Base-by-base conservation (phyloP, 1,140 invertebrate species). In the Drosophila persimilis region DNA sequence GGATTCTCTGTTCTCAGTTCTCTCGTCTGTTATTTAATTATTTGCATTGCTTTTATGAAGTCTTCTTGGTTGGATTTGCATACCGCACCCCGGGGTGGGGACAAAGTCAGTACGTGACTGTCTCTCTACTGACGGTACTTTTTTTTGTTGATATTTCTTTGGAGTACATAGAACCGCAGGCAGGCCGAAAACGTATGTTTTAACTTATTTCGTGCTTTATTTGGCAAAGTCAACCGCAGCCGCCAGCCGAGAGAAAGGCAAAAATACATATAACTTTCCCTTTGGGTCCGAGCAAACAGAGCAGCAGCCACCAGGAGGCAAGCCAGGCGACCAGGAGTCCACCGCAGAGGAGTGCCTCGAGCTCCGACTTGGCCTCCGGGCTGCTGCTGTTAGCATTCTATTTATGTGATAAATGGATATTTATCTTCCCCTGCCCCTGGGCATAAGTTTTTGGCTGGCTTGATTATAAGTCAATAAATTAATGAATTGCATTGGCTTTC, bases 401-500 rank as follows among this genome's bases (percentile, higher is more conserved):
- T 67, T 62, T 66, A 60, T 79, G 46, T 55, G 66, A 76, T 79
- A 83, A 84, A 84, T 79, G 62, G 60, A 65, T 67, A 76, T 84
- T 76, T 78, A 85, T 85, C 66, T 72, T 44, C 35, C 50, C 35
- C 46, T 61, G 64, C 54, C 56, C 41, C 39, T 46, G 67, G 67
- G 76, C 73, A 66, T 78, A 60, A 57, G 54, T 72, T 81, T 70
- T 71, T 60, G 29, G 29, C 62, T 72, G 62, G 29, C 59, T 69
- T 86, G 83, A 86, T 86, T 86, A 73, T 69, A 67, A 86, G 78
- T 86, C 83, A 86, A 86, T 86, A 88, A 83, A 75, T 86, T 88
- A 88, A 79, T 70, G 83, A 86, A 79, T 88, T 81, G 77, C 77
- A 77, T 54, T 44, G 59, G 59, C 43, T 17, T 17, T 17, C 17